Evolutionary conservation across 1,140 invertebrate species (phyloP), one percentile per base, ranked within the genome.

Genomic region (Formica selysi): DNA sequence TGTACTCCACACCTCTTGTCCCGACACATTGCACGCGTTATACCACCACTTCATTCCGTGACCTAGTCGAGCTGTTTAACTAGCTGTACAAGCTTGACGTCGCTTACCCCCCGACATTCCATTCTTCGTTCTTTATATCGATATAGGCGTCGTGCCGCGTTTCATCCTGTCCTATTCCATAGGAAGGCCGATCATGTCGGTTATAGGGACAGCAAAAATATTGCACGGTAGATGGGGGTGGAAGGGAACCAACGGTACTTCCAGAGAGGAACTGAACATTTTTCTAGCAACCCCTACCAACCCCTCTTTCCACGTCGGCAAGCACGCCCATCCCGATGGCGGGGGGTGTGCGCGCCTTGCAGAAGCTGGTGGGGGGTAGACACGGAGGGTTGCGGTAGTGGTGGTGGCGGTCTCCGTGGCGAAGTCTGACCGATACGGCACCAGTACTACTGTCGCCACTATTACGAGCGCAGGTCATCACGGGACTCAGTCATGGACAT

Each of bases 361-460:
- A 86, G 88, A 84, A 76, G 85, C 89, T 78, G 76, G 89, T 88
- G 86, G 89, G 80, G 79, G 70, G 54, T 11, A 73, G 73, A 22
- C 19, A 22, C 19, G 79, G 59, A 78, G 86, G 70, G 85, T 32
- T 61, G 78, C 11, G 80, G 80, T 54, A 76, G 85, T 44, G 84
- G 86, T 73, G 88, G 70, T 61, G 68, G 70, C 29, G 79, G 86
- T 62, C 61, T 65, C 71, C 76, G 87, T 83, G 78, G 92, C 91
- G 85, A 92, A 93, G 94, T 94, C 94, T 93, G 94, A 94, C 92
- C 92, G 94, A 93, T 93, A 93, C 92, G 91, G 90, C 94, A 93
- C 92, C 93, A 95, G 94, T 95, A 95, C 94, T 93, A 95, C 94
- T 94, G 94, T 94, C 93, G 94, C 93, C 94, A 95, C 93, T 93